These are phyloP conservation scores for Hermaeophaga mercurialis DNA, from an alignment of 2,888 invertebrate genomes.

Conservation along the genomic window DNA sequence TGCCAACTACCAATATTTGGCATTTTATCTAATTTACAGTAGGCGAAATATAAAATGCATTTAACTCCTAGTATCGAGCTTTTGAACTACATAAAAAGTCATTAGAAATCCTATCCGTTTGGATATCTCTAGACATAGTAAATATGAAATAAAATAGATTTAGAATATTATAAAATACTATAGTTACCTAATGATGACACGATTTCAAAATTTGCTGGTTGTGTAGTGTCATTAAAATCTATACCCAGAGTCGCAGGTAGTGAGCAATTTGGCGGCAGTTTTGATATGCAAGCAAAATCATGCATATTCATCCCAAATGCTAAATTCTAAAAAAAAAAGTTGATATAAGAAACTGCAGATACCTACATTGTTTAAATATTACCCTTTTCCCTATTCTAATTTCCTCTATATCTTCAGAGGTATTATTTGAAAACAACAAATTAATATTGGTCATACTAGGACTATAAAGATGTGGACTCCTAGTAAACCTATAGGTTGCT, in stretches of 20 bases:
- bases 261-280: conserved; percentile 68
- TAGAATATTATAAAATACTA: background rate
- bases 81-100: too few species aligned
- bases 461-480: conserved; percentile 82
- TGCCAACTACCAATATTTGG: too few species aligned
- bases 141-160: too few species aligned
- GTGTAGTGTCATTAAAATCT: conserved; percentile 92
- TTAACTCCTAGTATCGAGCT: too few species aligned
- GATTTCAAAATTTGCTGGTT: conserved; percentile 82
- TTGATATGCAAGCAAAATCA: conserved; percentile 72
- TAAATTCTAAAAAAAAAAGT: conserved; percentile 60
- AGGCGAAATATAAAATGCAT: too few species aligned
- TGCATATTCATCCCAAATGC: conserved; percentile 75
- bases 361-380: conserved; percentile 26
- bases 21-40: too few species aligned
- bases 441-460: conserved; percentile 82
- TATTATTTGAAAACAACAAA: conserved; percentile 77
- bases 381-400: conserved; percentile 78
- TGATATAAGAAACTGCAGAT: conserved; percentile 17
- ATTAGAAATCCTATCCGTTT: too few species aligned
- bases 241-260: conserved; percentile 76
- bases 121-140: too few species aligned
- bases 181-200: conserved; percentile 63
- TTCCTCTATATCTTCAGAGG: conserved; percentile 66
- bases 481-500: conserved; percentile 71